These are phyloP conservation scores for Nixonia krombeini DNA, from an alignment of 1,140 invertebrate species.

Conservation along the genomic window DNA sequence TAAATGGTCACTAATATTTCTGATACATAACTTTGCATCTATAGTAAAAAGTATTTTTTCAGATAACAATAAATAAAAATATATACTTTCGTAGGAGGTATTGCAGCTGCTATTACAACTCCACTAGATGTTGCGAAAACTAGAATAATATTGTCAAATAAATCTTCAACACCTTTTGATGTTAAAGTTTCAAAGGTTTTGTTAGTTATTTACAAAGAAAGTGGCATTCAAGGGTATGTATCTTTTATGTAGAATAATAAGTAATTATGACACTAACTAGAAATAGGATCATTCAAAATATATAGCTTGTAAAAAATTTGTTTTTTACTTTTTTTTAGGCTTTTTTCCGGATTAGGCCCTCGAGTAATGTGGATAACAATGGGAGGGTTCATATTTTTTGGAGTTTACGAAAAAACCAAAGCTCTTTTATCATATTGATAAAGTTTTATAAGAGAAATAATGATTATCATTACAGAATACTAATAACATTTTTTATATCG, in stretches of 20 bases:
- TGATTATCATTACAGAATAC: neutral
- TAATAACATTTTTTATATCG: too few species aligned
- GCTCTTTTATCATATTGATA: slow-evolving; percentile 8
- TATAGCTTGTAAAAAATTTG: neutral
- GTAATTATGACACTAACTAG: too few species aligned
- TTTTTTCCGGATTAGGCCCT: slow-evolving; percentile 91
- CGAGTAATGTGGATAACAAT: slow-evolving; percentile 89
- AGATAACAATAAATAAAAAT: too few species aligned
- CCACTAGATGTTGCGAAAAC: slow-evolving; percentile 97
- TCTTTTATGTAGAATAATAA: slow-evolving; percentile 7
- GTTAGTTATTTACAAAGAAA: slow-evolving; percentile 75
- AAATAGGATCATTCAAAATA: slow-evolving; percentile 9
- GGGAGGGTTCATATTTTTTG: slow-evolving; percentile 95
- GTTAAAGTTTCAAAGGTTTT: slow-evolving; percentile 67
- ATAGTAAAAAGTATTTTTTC: neutral
- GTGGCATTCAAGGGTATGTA: slow-evolving; percentile 80
- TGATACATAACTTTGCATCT: too few species aligned
- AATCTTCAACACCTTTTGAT: slow-evolving; percentile 72
- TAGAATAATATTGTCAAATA: slow-evolving; percentile 85
- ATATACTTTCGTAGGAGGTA: too few species aligned
- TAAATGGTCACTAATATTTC: too few species aligned
- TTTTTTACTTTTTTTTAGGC: slow-evolving; percentile 69
- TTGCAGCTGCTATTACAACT: slow-evolving; percentile 89
- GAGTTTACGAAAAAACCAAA: slow-evolving; percentile 84
- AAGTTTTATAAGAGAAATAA: neutral